phyloP scores from a whole-genome alignment of 2,113 vertebrate species.

The Tetrao urogallus region DNA sequence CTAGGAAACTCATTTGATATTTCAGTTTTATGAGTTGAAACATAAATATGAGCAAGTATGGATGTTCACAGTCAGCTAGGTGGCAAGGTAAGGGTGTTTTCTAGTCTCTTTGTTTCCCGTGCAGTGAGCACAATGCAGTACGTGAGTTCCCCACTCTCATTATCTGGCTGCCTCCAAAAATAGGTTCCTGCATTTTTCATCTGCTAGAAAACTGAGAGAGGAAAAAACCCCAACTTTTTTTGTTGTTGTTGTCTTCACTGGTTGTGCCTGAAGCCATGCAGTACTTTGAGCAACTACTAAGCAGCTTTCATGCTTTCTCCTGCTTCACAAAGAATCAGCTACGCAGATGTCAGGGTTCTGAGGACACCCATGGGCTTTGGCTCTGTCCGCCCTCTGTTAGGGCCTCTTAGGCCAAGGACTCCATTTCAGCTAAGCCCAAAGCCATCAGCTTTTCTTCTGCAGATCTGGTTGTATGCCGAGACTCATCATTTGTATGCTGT shows the following conservation, averaged over 20 bases:
- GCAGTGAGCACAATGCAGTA: background rate
- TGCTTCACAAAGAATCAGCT: background rate
- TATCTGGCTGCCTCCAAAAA: constrained; percentile 9
- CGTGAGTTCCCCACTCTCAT: background rate
- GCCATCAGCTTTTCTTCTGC: fast-evolving
- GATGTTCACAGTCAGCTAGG: background rate
- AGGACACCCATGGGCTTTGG: background rate
- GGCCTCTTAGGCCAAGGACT: background rate
- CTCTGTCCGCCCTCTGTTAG: background rate
- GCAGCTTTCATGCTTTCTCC: background rate
- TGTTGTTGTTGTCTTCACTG: background rate
- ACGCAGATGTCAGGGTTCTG: background rate
- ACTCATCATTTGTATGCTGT: fast-evolving
- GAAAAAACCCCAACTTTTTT: constrained; percentile 9
- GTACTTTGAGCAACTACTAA: background rate
- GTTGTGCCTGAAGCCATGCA: constrained; percentile 35
- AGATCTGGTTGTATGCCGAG: background rate
- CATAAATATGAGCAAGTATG: background rate
- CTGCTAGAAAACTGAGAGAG: constrained; percentile 1
- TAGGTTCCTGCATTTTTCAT: constrained; percentile 32
- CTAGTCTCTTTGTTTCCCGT: background rate
- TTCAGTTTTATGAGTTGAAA: background rate
- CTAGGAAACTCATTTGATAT: background rate
- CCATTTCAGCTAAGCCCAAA: background rate
- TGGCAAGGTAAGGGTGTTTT: background rate